phyloP scores from a whole-genome alignment of 2,113 vertebrate species.

The Myotis brandtii region DNA sequence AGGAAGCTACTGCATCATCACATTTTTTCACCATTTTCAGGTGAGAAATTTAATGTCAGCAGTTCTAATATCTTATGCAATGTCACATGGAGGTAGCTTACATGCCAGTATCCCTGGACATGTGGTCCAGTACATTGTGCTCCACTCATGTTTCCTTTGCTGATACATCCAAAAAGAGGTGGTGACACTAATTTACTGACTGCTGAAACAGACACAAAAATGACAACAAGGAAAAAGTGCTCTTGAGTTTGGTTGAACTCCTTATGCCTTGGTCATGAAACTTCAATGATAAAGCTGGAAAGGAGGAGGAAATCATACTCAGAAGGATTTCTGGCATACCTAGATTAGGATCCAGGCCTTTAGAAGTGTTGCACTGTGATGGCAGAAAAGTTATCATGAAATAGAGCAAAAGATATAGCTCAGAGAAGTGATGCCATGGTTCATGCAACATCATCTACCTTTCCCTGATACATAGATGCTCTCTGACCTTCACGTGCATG shows the following conservation, averaged over 20 bases:
- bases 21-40: not conserved
- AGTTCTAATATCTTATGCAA: not conserved
- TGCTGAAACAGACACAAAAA: not conserved
- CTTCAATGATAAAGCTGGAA: not conserved
- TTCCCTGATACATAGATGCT: not conserved
- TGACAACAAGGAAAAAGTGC: not conserved
- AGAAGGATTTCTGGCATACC: not conserved
- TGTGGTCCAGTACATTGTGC: fast-evolving
- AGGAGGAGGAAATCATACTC: not conserved
- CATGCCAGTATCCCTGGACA: not conserved
- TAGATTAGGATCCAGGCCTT: not conserved
- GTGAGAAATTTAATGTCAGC: not conserved
- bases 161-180: not conserved
- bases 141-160: not conserved
- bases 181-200: not conserved
- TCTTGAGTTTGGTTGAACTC: not conserved
- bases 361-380: not conserved
- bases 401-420: not conserved
- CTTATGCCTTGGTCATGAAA: not conserved
- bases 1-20: not conserved
- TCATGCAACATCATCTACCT: not conserved
- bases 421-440: not conserved
- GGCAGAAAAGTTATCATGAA: not conserved
- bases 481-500: not conserved
- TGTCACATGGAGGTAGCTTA: not conserved